Conservation (phyloP, 2,888 invertebrate species). For the Tupiocoris notatus region DNA sequence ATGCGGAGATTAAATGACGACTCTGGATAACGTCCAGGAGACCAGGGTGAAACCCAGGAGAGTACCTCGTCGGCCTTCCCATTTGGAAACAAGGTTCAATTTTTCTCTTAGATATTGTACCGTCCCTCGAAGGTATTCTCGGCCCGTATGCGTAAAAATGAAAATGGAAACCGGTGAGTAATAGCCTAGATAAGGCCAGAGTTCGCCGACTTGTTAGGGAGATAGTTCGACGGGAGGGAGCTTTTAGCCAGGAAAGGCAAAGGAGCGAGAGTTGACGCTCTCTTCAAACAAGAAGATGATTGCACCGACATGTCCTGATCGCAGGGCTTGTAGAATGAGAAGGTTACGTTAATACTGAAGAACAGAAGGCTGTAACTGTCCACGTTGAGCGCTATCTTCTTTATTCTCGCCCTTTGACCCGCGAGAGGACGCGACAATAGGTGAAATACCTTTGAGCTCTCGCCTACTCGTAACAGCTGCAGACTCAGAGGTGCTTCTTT, state of each 20-base stretch:
- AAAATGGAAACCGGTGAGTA: neutral
- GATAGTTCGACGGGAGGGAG: neutral
- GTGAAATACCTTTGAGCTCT: neutral
- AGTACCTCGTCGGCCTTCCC: neutral
- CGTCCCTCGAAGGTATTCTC: neutral
- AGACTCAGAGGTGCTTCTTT: neutral
- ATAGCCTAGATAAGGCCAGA: neutral
- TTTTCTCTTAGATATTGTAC: neutral
- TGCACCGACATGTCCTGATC: neutral
- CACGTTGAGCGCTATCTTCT: neutral
- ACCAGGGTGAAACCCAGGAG: neutral
- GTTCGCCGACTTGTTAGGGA: neutral
- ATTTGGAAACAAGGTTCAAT: neutral
- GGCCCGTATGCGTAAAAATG: neutral
- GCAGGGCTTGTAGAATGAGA: neutral
- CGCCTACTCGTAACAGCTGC: neutral
- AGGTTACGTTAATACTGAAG: neutral
- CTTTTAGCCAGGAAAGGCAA: neutral
- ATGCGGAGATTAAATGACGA: neutral
- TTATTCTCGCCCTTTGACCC: neutral
- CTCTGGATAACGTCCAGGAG: neutral
- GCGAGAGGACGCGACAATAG: neutral
- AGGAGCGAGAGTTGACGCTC: neutral
- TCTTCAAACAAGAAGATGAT: neutral
- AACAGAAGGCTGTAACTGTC: neutral